These are phyloP conservation scores for Lutjanus campechanus DNA, from an alignment of 2,797 vertebrate species.

Conservation along the genomic window DNA sequence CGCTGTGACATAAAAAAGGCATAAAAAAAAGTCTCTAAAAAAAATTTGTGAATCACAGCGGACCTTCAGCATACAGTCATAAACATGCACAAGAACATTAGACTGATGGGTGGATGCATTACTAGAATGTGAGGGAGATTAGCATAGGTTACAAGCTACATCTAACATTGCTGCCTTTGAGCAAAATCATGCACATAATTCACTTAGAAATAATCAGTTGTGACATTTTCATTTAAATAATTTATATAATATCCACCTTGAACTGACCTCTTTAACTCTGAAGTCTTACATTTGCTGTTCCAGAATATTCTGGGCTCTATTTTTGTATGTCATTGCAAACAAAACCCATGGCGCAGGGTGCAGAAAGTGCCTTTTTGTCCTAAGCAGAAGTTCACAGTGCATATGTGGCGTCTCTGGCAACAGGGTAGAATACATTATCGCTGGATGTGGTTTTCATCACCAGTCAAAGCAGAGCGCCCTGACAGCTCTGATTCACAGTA, in stretches of 20 bases:
- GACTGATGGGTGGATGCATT: neutral
- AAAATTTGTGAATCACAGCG: too few species aligned
- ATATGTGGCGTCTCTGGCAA: neutral
- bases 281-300: constrained; percentile 15
- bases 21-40: neutral
- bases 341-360: neutral
- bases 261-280: constrained; percentile 13
- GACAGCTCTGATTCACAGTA: constrained; percentile 16
- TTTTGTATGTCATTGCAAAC: neutral
- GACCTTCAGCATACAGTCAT: too few species aligned
- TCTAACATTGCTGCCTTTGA: neutral
- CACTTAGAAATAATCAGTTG: constrained; percentile 9
- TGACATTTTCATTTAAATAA: constrained; percentile 43
- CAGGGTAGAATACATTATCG: constrained; percentile 10
- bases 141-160: neutral
- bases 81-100: too few species aligned
- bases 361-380: neutral
- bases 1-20: neutral
- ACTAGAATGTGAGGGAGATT: neutral
- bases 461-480: constrained; percentile 20
- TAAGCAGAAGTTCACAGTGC: constrained; percentile 11
- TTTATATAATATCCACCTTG: neutral
- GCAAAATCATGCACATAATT: constrained; percentile 3
- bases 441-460: constrained; percentile 36
- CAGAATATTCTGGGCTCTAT: neutral